Percentiles rank a stretch among this genome's conserved stretches.
Conservation (phyloP, 2,113 vertebrate species). For the Phalacrocorax brasilianus region DNA sequence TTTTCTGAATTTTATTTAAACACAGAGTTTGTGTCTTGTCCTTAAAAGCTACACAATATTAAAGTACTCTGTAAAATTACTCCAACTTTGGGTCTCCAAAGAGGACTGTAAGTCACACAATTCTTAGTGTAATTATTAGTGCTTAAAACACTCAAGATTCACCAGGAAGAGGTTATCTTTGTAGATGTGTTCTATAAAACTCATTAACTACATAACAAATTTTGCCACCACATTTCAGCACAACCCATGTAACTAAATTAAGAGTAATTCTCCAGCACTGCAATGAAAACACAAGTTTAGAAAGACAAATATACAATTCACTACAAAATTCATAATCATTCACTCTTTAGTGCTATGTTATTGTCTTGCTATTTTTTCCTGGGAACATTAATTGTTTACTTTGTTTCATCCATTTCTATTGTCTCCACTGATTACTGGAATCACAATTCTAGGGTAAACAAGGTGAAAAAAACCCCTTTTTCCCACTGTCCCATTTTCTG, state of each 20-base stretch:
- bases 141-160: neutral
- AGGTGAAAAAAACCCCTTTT: neutral
- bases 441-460: conserved; percentile 52
- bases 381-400: neutral
- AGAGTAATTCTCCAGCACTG: neutral
- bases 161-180: neutral
- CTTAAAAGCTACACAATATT: neutral
- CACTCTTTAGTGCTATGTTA: neutral
- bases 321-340: neutral
- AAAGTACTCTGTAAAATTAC: neutral
- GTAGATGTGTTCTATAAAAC: neutral
- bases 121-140: neutral
- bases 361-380: neutral
- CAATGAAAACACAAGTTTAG: neutral
- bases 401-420: conserved; percentile 12
- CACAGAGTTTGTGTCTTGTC: neutral
- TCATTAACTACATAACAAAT: neutral
- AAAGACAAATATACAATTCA: neutral
- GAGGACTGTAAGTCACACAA: neutral
- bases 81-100: neutral
- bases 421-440: conserved; percentile 41
- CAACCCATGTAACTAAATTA: neutral
- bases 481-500: conserved; percentile 15
- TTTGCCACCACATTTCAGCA: neutral
- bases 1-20: neutral